A percentile compares a stretch with the other conserved stretches of the same genome.
Conservation (phyloP, 1,140 invertebrate species). For the Pygmarrhopalites habei region DNA sequence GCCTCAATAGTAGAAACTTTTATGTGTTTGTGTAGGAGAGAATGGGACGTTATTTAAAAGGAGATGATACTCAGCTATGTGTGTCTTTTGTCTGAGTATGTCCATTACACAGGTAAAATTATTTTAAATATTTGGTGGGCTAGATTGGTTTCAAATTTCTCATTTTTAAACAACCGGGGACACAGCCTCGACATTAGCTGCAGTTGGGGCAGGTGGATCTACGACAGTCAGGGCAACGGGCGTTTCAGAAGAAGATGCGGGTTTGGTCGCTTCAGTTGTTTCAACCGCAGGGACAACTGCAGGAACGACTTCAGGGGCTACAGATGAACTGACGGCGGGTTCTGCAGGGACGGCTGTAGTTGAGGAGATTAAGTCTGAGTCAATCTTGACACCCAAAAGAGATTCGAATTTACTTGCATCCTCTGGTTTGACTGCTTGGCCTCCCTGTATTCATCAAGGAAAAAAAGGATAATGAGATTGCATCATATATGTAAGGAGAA, state of each 20-base stretch:
- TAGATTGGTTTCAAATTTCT: neutral
- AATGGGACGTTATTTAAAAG: too few species aligned
- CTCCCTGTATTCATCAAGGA: conserved; percentile 35
- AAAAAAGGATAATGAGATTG: conserved; percentile 12
- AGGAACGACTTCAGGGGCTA: neutral
- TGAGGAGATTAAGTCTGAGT: conserved; percentile 16
- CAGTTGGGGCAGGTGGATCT: neutral
- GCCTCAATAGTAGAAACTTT: too few species aligned
- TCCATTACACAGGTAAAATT: too few species aligned
- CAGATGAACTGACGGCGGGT: neutral
- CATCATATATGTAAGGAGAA: conserved; percentile 3
- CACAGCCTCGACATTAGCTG: neutral
- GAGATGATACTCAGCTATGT: too few species aligned
- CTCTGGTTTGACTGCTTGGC: conserved; percentile 27
- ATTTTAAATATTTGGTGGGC: too few species aligned
- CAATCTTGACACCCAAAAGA: conserved; percentile 31
- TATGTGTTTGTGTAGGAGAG: too few species aligned
- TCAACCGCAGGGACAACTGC: neutral
- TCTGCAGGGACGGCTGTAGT: neutral
- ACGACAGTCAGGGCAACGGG: too few species aligned
- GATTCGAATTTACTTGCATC: conserved; percentile 27
- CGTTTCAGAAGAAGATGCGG: conserved; percentile 9
- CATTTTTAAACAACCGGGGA: neutral
- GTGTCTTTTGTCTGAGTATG: too few species aligned
- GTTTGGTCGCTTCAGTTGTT: neutral